Conservation (phyloP, 2,113 vertebrate genomes). For the Drymodes brunneopygia region DNA sequence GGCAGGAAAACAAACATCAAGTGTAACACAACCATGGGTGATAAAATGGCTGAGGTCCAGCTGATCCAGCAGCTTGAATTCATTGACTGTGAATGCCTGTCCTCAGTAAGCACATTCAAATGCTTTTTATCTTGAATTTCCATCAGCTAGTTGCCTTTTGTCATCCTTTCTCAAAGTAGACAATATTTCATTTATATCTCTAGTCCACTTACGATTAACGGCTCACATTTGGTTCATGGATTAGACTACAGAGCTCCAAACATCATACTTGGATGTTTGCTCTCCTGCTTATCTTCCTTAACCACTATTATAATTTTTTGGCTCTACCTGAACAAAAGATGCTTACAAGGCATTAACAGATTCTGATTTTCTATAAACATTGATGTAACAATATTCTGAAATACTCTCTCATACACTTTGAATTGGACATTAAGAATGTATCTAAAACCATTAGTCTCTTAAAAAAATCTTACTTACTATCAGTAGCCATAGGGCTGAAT, state of each 20-base stretch:
- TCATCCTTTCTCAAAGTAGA: neutral
- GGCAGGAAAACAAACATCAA: neutral
- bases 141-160: neutral
- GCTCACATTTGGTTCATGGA: neutral
- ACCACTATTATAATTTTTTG: neutral
- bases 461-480: neutral
- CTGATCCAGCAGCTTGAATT: neutral
- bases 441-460: neutral
- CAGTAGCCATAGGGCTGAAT: neutral
- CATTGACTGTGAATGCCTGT: neutral
- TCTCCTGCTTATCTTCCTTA: neutral
- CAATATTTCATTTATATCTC: neutral
- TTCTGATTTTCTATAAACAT: neutral
- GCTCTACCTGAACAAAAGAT: neutral
- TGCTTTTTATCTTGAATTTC: neutral
- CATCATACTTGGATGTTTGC: neutral
- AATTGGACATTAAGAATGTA: neutral
- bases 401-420: neutral
- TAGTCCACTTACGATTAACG: neutral
- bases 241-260: neutral
- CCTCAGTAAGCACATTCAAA: neutral
- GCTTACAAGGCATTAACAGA: neutral
- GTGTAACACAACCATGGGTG: rapidly evolving
- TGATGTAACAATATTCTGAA: neutral
- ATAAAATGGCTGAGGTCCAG: neutral